These are phyloP conservation scores for Microplitis manilae DNA, from an alignment of 2,888 invertebrate genomes.

Conservation along the genomic window DNA sequence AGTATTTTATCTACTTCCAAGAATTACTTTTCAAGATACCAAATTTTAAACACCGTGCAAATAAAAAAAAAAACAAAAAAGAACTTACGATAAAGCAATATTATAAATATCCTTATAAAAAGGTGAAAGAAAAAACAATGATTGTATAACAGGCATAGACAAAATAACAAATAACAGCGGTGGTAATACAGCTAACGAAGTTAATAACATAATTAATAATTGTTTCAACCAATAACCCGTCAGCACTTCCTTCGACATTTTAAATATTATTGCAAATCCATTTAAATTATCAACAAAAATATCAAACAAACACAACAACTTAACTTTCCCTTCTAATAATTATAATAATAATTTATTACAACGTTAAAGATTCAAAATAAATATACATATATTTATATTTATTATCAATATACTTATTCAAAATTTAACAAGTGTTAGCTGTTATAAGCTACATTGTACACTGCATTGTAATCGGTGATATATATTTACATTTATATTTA, in stretches of 20 bases:
- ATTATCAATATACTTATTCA: no score
- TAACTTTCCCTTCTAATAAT: no score
- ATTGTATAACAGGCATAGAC: slow-evolving; percentile 62
- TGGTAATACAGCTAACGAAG: slow-evolving; percentile 63
- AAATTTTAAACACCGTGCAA: neutral
- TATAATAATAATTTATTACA: no score
- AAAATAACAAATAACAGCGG: slow-evolving; percentile 62
- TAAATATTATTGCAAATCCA: neutral
- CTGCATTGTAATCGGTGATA: neutral
- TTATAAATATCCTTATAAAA: slow-evolving; percentile 57
- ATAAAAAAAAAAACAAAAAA: slow-evolving; percentile 8
- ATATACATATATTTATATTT: neutral
- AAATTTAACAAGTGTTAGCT: neutral
- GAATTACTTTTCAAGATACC: no score
- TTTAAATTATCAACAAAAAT: slow-evolving; percentile 20
- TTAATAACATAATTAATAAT: slow-evolving; percentile 56
- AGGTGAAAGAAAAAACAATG: slow-evolving; percentile 64
- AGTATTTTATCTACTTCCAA: no score
- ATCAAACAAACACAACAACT: neutral
- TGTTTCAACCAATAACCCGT: slow-evolving; percentile 50
- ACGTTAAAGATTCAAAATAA: no score
- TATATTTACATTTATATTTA: no score
- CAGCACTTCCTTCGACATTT: slow-evolving; percentile 6
- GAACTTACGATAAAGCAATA: slow-evolving; percentile 24
- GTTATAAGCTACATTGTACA: neutral